Conservation (phyloP, 2,888 invertebrate genomes). For the Aporophyla lueneburgensis region DNA sequence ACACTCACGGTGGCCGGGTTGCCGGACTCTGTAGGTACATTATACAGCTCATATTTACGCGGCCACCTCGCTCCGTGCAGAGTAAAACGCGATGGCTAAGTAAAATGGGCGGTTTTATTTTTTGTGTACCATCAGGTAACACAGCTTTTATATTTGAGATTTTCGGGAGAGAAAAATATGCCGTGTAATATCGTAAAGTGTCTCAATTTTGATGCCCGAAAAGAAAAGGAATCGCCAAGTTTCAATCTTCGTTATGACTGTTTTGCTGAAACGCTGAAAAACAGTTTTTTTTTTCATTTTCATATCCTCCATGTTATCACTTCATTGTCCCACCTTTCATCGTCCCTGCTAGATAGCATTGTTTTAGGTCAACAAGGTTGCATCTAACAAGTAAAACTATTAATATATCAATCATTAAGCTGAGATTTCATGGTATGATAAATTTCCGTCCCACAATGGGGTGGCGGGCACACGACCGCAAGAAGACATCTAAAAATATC, state of each 20-base stretch:
- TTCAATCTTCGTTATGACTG: constrained; percentile 10
- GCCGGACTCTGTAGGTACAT: constrained; percentile 18
- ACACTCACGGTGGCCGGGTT: constrained; percentile 1
- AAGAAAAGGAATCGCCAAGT: constrained; percentile 25
- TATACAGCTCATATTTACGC: constrained; percentile 27
- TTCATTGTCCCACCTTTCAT: not conserved
- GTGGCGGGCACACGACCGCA: not conserved
- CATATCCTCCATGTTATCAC: not conserved
- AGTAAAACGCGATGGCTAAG: constrained; percentile 44
- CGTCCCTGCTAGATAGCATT: not conserved
- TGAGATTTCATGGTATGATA: not conserved
- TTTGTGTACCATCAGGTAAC: constrained; percentile 36
- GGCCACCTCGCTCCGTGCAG: not conserved
- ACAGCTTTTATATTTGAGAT: constrained; percentile 34
- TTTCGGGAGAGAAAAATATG: constrained; percentile 38
- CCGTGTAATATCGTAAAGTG: constrained; percentile 30
- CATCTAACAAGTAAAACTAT: not conserved
- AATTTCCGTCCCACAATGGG: not conserved
- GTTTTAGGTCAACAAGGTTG: too few relatives aligned
- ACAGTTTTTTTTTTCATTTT: not conserved
- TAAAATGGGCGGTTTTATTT: constrained; percentile 44
- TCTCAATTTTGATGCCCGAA: constrained; percentile 6
- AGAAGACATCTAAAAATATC: not conserved
- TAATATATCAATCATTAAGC: not conserved
- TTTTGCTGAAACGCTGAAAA: not conserved